These are phyloP conservation scores for Dufourea novaeangliae DNA, from an alignment of 1,140 invertebrate species.

Conservation along the genomic window DNA sequence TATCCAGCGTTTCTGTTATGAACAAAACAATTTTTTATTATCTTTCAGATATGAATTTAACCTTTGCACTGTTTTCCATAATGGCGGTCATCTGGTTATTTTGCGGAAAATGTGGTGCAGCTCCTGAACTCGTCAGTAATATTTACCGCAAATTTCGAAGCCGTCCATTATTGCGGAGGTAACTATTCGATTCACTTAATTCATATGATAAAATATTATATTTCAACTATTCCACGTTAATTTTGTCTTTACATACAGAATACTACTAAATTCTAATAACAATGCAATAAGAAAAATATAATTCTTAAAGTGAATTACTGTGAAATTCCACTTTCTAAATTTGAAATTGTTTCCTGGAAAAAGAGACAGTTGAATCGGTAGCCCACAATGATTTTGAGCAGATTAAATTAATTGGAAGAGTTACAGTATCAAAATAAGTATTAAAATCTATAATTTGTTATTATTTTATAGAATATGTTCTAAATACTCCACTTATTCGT, in stretches of 20 bases:
- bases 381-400: too few species aligned
- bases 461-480: too few species aligned
- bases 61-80: constrained; percentile 31
- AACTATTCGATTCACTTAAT: constrained; percentile 14
- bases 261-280: too few species aligned
- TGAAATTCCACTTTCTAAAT: too few species aligned
- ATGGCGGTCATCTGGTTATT: constrained; percentile 53
- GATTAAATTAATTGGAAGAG: too few species aligned
- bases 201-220: neutral
- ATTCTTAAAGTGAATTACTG: too few species aligned
- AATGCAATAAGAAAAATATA: too few species aligned
- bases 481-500: too few species aligned
- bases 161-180: constrained; percentile 53
- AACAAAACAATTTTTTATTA: neutral
- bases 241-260: neutral
- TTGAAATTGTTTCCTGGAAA: too few species aligned
- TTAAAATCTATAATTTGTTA: too few species aligned
- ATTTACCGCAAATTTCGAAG: constrained; percentile 54
- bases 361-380: too few species aligned
- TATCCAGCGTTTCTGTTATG: neutral
- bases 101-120: constrained; percentile 51
- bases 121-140: constrained; percentile 44
- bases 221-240: neutral
- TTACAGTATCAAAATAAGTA: too few species aligned
- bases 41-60: constrained; percentile 58